Conservation (phyloP, 2,113 vertebrate genomes). For the Scomber japonicus region DNA sequence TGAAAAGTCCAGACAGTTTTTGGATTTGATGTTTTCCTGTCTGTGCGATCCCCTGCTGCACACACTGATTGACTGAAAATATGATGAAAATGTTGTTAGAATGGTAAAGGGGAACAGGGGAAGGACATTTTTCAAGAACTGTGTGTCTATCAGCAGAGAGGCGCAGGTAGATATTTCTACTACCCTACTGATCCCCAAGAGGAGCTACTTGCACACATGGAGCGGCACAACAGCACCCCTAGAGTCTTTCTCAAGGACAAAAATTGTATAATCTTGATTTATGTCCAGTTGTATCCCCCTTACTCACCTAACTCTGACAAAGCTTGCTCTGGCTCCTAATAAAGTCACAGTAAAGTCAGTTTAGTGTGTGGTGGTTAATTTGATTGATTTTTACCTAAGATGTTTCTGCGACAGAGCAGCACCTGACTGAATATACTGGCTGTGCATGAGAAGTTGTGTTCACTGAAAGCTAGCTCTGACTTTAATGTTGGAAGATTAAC, state of each 20-base stretch:
- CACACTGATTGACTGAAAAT: neutral
- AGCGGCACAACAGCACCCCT: constrained; percentile 40
- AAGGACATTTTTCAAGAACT: constrained; percentile 1
- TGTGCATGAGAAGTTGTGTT: no score
- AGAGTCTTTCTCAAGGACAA: constrained; percentile 28
- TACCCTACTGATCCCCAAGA: neutral
- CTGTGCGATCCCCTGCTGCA: neutral
- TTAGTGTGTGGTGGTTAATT: no score
- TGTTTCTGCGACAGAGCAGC: no score
- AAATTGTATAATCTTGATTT: neutral
- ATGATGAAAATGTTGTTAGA: constrained; percentile 1
- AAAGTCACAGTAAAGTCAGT: no score
- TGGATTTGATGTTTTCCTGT: constrained; percentile 5
- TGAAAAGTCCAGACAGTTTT: neutral
- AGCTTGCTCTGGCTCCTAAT: neutral
- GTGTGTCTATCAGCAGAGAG: neutral
- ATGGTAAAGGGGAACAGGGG: neutral
- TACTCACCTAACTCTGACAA: neutral
- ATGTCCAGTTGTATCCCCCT: neutral
- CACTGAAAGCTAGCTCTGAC: neutral
- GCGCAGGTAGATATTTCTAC: neutral
- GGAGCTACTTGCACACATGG: neutral
- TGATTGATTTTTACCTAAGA: no score
- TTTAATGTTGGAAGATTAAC: neutral
- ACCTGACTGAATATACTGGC: no score